Conservation (phyloP, 2,797 vertebrate genomes). For the Fistularia commersonii region DNA sequence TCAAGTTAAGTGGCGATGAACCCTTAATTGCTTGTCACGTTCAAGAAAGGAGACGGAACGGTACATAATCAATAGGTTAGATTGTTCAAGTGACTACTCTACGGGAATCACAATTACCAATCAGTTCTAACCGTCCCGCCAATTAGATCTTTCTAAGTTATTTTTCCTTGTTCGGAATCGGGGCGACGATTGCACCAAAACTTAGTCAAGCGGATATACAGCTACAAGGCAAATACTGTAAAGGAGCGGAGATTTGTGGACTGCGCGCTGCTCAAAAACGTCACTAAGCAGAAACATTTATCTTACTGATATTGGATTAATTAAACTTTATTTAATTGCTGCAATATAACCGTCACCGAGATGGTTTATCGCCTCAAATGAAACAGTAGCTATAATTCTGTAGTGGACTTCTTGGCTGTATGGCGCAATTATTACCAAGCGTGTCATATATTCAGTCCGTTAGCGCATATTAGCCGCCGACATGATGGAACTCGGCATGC, state of each 20-base stretch:
- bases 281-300: constrained; percentile 31
- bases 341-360: constrained; percentile 21
- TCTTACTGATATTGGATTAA: constrained; percentile 29
- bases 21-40: constrained; percentile 62
- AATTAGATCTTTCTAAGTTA: constrained; percentile 45
- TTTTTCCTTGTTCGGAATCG: constrained; percentile 32
- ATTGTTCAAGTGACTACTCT: constrained; percentile 39
- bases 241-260: constrained; percentile 25
- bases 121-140: constrained; percentile 29
- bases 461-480: constrained; percentile 1
- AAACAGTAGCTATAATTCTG: constrained; percentile 5
- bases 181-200: constrained; percentile 41
- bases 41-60: constrained; percentile 40
- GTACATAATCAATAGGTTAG: constrained; percentile 43
- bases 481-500: no score
- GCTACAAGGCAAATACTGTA: constrained; percentile 19
- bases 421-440: constrained; percentile 1
- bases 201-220: constrained; percentile 29
- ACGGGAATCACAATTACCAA: constrained; percentile 46
- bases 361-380: constrained; percentile 16
- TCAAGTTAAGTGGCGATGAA: constrained; percentile 27
- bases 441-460: background rate
- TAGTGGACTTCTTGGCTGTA: constrained; percentile 2
- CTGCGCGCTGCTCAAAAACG: constrained; percentile 39
- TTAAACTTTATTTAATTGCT: constrained; percentile 24